Percentiles rank a stretch among this genome's conserved stretches.
phyloP scores from a whole-genome alignment of 2,113 vertebrate genomes.

The Microcebus ravelobensis region DNA sequence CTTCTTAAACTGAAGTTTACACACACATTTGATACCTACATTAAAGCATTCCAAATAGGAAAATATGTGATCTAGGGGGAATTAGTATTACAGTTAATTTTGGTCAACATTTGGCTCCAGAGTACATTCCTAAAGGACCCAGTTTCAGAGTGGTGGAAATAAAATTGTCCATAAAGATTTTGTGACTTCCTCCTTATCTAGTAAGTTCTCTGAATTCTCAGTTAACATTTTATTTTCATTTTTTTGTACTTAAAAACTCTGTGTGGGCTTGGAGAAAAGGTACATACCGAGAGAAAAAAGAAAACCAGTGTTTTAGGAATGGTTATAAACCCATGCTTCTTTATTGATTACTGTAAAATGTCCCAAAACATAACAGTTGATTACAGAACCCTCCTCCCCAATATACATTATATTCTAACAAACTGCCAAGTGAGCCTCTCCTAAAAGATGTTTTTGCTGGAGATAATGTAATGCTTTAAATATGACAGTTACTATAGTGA shows the following conservation, averaged over 20 bases:
- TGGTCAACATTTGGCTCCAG: constrained; percentile 22
- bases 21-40: background rate
- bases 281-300: background rate
- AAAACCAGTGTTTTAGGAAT: background rate
- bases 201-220: constrained; percentile 41
- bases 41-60: constrained; percentile 36
- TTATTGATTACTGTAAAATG: constrained; percentile 37
- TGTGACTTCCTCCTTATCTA: background rate
- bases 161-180: background rate
- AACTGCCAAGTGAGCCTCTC: constrained; percentile 43
- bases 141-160: background rate
- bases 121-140: background rate
- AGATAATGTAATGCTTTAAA: constrained; percentile 55
- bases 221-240: background rate
- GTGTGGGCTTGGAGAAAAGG: background rate
- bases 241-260: constrained; percentile 53
- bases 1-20: constrained; percentile 38
- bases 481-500: constrained; percentile 48
- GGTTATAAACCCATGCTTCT: background rate
- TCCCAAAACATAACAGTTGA: constrained; percentile 47
- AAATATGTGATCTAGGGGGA: background rate
- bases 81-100: constrained; percentile 5
- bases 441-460: constrained; percentile 54
- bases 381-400: background rate
- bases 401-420: background rate